These are phyloP conservation scores for Nephrotoma guestfalica DNA, from an alignment of 2,888 invertebrate genomes.

Conservation along the genomic window DNA sequence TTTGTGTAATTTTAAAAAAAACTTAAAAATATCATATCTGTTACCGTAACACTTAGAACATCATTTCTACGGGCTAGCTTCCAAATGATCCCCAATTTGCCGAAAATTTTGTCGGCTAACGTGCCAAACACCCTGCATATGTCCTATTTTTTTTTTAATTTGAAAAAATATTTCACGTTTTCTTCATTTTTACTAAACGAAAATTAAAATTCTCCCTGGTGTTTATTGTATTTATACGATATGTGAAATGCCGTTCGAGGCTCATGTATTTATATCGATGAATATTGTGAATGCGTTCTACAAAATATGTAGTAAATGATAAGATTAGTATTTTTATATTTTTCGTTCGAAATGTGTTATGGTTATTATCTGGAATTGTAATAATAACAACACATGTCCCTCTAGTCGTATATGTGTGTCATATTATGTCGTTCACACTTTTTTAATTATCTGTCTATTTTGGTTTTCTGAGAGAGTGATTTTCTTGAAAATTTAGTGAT, in stretches of 20 bases:
- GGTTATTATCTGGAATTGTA: background rate
- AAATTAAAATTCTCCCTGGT: background rate
- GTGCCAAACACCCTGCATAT: background rate
- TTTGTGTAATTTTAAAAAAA: too few relatives aligned
- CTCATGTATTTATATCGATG: background rate
- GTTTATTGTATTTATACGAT: background rate
- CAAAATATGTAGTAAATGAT: background rate
- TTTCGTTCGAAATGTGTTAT: background rate
- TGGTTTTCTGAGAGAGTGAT: background rate
- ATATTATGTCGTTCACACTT: background rate
- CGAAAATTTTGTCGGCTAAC: too few relatives aligned
- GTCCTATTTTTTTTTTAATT: background rate
- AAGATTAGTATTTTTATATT: background rate
- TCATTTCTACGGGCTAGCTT: too few relatives aligned
- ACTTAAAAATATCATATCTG: too few relatives aligned
- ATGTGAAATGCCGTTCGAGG: background rate
- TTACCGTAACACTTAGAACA: too few relatives aligned
- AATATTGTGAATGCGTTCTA: background rate
- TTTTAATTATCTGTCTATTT: background rate
- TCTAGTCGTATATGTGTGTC: background rate
- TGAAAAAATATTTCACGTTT: background rate
- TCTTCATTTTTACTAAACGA: background rate
- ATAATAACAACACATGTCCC: background rate
- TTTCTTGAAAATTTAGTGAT: too few relatives aligned
- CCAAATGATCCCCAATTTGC: too few relatives aligned